Evolutionary conservation across 2,888 invertebrate species (phyloP), one percentile per base, ranked within the genome.

Genomic region (Stegophylla sp.): DNA sequence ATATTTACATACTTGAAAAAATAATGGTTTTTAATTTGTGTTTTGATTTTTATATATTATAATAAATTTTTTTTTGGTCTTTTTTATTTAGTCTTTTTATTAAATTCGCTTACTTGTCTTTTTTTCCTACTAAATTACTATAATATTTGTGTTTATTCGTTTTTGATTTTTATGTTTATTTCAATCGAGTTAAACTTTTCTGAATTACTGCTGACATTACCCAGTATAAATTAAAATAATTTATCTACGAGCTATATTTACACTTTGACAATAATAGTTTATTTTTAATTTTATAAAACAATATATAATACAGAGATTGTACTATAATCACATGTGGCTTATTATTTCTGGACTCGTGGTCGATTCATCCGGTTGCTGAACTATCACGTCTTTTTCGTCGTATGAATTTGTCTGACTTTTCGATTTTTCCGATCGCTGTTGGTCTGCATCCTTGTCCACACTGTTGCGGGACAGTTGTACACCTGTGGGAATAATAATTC

Each of bases 271-370:
- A 34, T 23, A 23, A 15, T 10, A 1, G 23, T 56, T 56, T 56
- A 20, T 56, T 56, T 53, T n/a, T n/a, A 12, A 56, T 12, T 9
- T 56, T 10, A 23, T 56, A 23, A 20, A 23, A 56, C 34, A 56
- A 23, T 53, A n/a, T 53, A 9, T 53, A 20, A 20, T 56, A 7
- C 20, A 20, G 12, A 20, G 1, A 56, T 56, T 20, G 20, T 34
- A 34, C 7, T 34, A 56, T 56, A 20, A 61, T 64, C 41, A 64
- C 23, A 64, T 51, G 4, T 75, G 51, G 23, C 64, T 20, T 41
- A 53, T 64, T 23, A 64, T 64, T 75, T 75, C 51, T 75, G 75
- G 17, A 64, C 51, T 75, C 51, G n/a, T 34, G 12, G 10, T 41
- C 12, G 51, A 72, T 41, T 20, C 17, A 34, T 48, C 51, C 0